phyloP scores from a whole-genome alignment of 1,140 invertebrate species.

The Aplysia californica region DNA sequence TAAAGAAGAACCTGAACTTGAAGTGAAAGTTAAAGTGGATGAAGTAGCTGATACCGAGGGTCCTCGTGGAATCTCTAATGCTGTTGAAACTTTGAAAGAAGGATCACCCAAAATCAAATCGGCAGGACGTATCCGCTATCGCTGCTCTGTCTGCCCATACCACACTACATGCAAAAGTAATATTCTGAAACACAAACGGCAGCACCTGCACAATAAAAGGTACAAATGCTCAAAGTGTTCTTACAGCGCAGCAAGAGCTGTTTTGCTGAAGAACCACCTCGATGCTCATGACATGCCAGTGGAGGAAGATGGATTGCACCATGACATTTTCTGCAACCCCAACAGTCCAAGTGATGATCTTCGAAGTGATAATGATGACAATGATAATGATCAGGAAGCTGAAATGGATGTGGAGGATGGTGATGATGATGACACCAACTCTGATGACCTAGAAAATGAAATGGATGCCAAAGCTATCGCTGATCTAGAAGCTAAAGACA shows the following conservation, averaged over 20 bases:
- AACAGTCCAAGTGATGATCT: background rate
- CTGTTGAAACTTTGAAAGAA: background rate
- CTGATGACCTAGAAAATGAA: conserved; percentile 13
- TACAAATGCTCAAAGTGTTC: conserved; percentile 51
- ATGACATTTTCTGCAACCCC: conserved; percentile 49
- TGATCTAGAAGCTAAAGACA: conserved; percentile 12
- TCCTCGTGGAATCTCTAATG: background rate
- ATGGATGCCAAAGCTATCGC: conserved; percentile 13
- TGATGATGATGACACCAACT: conserved; percentile 7
- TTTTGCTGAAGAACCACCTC: conserved; percentile 44
- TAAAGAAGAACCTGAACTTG: background rate
- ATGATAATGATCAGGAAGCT: conserved; percentile 28
- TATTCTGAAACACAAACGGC: conserved; percentile 52
- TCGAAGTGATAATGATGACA: conserved; percentile 13
- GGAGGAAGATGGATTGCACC: conserved; percentile 27
- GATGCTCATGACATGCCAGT: conserved; percentile 41
- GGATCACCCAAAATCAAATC: conserved; percentile 6
- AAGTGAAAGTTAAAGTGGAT: background rate
- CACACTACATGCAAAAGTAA: conserved; percentile 48
- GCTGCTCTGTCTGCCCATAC: conserved; percentile 52
- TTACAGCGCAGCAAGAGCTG: conserved; percentile 49
- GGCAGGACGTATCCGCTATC: conserved; percentile 42
- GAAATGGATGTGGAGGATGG: conserved; percentile 22
- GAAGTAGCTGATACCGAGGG: background rate
- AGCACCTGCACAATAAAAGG: conserved; percentile 49